Evolutionary conservation across 2,797 vertebrate species (phyloP).

Genomic region (Rhabdophis nuchalis): DNA sequence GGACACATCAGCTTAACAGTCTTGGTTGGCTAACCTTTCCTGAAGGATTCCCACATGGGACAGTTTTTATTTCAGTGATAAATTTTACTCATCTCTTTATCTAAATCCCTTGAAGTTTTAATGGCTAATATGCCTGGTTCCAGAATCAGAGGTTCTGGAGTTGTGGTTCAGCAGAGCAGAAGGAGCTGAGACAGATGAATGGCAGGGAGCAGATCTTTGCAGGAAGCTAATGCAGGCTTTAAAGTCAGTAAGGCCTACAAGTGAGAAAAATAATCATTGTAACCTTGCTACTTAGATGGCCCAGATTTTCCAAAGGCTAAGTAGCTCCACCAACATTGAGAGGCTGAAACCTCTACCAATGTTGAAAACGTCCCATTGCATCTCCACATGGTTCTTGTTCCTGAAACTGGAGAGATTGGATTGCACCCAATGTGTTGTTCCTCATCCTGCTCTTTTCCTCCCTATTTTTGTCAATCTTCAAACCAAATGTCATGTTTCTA

Average conservation of each 20-base stretch:
- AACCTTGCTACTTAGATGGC: not conserved
- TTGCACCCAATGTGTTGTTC: not conserved
- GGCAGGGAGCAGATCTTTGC: not conserved
- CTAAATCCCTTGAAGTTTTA: not conserved
- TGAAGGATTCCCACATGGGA: not conserved
- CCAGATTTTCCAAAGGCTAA: not conserved
- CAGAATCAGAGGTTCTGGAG: slow-evolving; percentile 4
- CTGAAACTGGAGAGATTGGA: not conserved
- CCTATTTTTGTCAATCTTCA: no score
- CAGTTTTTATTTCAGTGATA: slow-evolving; percentile 26
- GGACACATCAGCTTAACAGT: slow-evolving; percentile 14
- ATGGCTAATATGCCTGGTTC: slow-evolving; percentile 15
- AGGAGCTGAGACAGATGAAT: slow-evolving; percentile 14
- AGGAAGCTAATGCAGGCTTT: slow-evolving; percentile 33
- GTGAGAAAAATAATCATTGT: slow-evolving; percentile 7
- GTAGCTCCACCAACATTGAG: not conserved
- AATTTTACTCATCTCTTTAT: slow-evolving; percentile 6
- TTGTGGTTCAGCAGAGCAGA: slow-evolving; percentile 29
- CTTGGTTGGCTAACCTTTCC: slow-evolving; percentile 18
- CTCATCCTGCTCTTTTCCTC: no score
- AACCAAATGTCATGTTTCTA: no score
- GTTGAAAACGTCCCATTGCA: not conserved
- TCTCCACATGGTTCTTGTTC: not conserved
- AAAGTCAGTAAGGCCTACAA: slow-evolving; percentile 23
- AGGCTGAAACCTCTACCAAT: not conserved